Base-by-base conservation (phyloP, 2,797 vertebrate genomes). In the Leptodactylus fallax region DNA sequence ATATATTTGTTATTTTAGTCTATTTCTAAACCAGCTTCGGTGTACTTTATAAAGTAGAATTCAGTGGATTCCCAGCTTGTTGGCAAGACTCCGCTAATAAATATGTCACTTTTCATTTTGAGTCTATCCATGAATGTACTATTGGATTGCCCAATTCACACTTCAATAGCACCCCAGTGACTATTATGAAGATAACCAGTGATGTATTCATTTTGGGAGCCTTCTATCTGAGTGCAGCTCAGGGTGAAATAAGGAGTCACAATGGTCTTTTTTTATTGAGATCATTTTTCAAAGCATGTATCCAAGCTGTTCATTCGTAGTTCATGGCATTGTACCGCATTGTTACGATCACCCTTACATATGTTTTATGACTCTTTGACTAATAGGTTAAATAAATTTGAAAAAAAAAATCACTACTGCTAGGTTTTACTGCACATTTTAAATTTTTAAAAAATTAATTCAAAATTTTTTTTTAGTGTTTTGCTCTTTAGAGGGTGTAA, bases 101-200 rank as follows among this genome's bases (percentile, higher is more conserved):
- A 88, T 83, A 87, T 88, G 81, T 88, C 87, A 88, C 81, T 84
- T 88, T 72, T 84, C 17, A 84, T 88, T 88, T 88, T 79, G 61
- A 25, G 51, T 27, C 65, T 60, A 88, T 78, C 83, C 81, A 25
- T 65, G 56, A 77, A 77, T 67, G 53, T 60, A 67, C 81, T 84
- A 65, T 84, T 72, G 81, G 51, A 76, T 72, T 79, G 74, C 71
- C 78, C 81, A 76, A 69, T 79, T 79, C 76, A 60, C 74, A 88
- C 60, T 79, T 88, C 74, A 79, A 79, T 88, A 58, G 87, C 63
- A 27, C 87, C 74, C 81, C 51, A 23, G 87, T 84, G 87, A 72
- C 71, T 84, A 79, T 71, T 84, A 63, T 12, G 51, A 79, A 88
- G 67, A 79, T 72, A 83, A 47, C 72, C 78, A 79, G 81, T 88